Conservation (phyloP, 2,113 vertebrate species). For the Morphnarchus princeps region DNA sequence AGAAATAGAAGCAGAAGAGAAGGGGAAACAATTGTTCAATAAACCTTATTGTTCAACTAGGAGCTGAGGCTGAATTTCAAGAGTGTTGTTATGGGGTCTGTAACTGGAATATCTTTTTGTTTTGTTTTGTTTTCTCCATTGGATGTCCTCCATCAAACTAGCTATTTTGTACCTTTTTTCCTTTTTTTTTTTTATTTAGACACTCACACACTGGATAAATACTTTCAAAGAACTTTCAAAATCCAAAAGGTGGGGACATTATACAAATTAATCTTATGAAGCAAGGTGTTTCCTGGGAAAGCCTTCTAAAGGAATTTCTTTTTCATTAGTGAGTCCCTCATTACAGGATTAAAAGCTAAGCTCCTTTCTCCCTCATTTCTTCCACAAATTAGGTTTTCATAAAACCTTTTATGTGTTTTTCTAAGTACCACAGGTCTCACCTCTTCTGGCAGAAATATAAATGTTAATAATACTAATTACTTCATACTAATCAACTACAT, state of each 20-base stretch:
- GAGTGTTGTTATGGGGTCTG: neutral
- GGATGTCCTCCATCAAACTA: neutral
- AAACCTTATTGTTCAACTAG: neutral
- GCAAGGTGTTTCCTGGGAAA: neutral
- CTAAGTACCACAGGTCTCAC: neutral
- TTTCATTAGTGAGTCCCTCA: slow-evolving; percentile 18
- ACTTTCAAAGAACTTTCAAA: neutral
- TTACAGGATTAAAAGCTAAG: slow-evolving; percentile 59
- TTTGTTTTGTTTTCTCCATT: neutral
- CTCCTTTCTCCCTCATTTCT: slow-evolving; percentile 29
- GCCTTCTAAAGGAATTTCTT: slow-evolving; percentile 20
- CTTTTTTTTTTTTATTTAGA: neutral
- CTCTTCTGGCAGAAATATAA: neutral
- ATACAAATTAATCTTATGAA: neutral
- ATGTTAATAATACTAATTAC: neutral
- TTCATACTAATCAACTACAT: neutral
- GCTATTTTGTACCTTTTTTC: neutral
- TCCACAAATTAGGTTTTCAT: slow-evolving; percentile 26
- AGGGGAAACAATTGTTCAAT: neutral
- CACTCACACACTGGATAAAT: neutral
- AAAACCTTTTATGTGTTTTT: slow-evolving; percentile 7
- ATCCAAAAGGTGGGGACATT: neutral
- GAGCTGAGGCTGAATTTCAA: neutral
- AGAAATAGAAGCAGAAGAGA: neutral
- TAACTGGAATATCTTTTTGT: neutral